Evolutionary conservation across 2,888 invertebrate species (phyloP).

Genomic region (Athetis lepigone): DNA sequence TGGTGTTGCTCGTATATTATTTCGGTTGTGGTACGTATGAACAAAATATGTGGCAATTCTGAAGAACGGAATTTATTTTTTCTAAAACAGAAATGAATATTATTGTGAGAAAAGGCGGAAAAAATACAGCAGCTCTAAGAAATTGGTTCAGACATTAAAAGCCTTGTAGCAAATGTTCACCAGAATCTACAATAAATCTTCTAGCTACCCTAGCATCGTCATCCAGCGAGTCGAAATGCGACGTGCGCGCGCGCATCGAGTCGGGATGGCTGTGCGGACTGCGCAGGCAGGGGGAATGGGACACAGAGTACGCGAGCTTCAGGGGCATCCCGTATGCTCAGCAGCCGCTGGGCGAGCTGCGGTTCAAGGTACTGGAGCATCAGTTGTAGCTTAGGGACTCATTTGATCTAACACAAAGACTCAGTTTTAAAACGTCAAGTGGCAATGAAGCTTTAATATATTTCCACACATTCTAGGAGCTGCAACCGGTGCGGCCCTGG

Average conservation of each 20-base stretch:
- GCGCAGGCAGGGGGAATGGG: slow-evolving; percentile 41
- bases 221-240: slow-evolving; percentile 26
- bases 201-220: slow-evolving; percentile 3
- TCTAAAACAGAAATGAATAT: too few species aligned
- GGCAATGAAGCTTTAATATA: neutral
- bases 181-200: neutral
- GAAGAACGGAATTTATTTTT: too few species aligned
- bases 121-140: too few species aligned
- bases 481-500: slow-evolving; percentile 78
- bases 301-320: slow-evolving; percentile 58
- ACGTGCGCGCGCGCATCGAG: slow-evolving; percentile 49
- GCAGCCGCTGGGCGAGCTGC: slow-evolving; percentile 51
- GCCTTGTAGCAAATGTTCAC: too few species aligned
- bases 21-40: slow-evolving; percentile 38
- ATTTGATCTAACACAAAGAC: neutral
- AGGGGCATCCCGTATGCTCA: slow-evolving; percentile 61
- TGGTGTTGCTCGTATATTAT: slow-evolving; percentile 7
- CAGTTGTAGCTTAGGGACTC: neutral
- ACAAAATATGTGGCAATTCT: too few species aligned
- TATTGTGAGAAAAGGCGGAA: too few species aligned
- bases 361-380: slow-evolving; percentile 52
- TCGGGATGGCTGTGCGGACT: slow-evolving; percentile 57
- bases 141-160: too few species aligned
- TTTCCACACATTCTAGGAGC: slow-evolving; percentile 55
- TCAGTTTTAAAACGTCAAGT: too few species aligned